These are phyloP conservation scores for Drosophila yooni DNA, from an alignment of 2,888 invertebrate species.

Conservation along the genomic window DNA sequence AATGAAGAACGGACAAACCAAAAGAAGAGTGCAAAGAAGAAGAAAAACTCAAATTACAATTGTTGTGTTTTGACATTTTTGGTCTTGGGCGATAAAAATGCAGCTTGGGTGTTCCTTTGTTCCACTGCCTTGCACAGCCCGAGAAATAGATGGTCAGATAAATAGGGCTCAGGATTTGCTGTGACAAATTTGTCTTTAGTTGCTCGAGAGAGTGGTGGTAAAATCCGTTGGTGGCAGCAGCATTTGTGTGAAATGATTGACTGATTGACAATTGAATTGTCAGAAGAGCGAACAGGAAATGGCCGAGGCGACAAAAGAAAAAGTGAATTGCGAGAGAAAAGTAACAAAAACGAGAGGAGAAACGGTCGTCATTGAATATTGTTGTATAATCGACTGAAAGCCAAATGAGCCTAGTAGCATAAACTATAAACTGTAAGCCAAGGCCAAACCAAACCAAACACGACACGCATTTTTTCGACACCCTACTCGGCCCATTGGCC, in stretches of 20 bases:
- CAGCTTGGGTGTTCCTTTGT: slow-evolving; percentile 58
- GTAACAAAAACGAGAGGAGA: background rate
- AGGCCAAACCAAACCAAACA: slow-evolving; percentile 53
- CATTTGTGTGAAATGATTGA: background rate
- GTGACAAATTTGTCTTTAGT: slow-evolving; percentile 26
- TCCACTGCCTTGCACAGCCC: background rate
- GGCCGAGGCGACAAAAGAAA: slow-evolving; percentile 10
- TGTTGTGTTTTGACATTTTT: slow-evolving; percentile 45
- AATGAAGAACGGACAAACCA: background rate
- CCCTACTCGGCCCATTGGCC: slow-evolving; percentile 42
- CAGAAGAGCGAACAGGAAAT: slow-evolving; percentile 31
- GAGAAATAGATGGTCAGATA: slow-evolving; percentile 4
- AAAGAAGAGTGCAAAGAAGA: background rate
- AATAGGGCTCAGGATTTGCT: background rate
- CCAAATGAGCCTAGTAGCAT: slow-evolving; percentile 28
- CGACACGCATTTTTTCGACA: slow-evolving; percentile 61
- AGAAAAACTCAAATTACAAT: slow-evolving; percentile 23
- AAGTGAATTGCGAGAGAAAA: background rate
- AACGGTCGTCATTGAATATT: slow-evolving; percentile 36
- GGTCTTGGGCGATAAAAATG: slow-evolving; percentile 42
- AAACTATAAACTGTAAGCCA: slow-evolving; percentile 43
- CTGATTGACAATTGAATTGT: slow-evolving; percentile 8
- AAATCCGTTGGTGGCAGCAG: slow-evolving; percentile 9
- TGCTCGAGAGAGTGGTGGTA: slow-evolving; percentile 26
- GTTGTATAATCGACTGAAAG: slow-evolving; percentile 51